Conservation (phyloP, 2,888 invertebrate species). For the Xestia rhomboidea region DNA sequence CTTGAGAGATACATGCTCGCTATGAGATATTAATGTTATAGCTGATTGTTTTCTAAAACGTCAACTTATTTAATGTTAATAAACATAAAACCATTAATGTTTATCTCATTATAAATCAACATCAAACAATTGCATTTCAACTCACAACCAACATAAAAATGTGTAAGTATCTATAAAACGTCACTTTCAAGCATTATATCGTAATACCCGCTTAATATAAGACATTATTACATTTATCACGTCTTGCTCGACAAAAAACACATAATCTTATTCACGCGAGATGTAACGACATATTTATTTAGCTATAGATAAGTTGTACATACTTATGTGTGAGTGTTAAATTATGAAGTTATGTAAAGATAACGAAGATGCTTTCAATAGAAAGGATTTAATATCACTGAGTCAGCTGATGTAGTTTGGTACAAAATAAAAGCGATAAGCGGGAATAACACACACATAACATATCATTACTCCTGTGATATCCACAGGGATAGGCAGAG, state of each 20-base stretch:
- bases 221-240: conserved; percentile 32
- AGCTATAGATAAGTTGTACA: conserved; percentile 1
- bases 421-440: not conserved
- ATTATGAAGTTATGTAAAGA: conserved; percentile 43
- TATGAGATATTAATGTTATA: not conserved
- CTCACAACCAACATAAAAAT: conserved; percentile 19
- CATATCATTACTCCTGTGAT: no score
- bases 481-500: no score
- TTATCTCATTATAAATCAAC: not conserved
- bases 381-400: conserved; percentile 33
- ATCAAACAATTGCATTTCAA: not conserved
- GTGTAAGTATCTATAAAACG: conserved; percentile 39
- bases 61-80: not conserved
- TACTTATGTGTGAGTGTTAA: not conserved
- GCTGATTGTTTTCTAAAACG: not conserved
- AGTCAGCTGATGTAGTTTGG: not conserved
- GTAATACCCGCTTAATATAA: not conserved
- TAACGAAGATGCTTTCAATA: conserved; percentile 13
- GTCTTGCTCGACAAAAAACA: not conserved
- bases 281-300: conserved; percentile 21
- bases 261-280: conserved; percentile 18
- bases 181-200: conserved; percentile 29
- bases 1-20: not conserved
- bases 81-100: not conserved
- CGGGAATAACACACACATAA: no score